Base-by-base conservation (phyloP, 2,797 vertebrate species). In the Tinamus major region DNA sequence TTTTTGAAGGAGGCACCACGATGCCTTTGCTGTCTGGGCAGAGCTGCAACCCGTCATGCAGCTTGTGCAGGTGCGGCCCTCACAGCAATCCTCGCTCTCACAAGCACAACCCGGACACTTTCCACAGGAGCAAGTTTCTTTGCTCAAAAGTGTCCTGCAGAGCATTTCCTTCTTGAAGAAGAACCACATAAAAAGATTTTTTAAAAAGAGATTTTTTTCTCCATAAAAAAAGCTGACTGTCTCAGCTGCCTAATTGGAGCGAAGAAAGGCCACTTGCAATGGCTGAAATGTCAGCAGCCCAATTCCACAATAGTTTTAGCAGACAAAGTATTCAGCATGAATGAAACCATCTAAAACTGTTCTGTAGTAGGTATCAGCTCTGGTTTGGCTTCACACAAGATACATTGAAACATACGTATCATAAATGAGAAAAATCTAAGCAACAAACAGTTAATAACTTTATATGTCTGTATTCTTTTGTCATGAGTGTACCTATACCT, bases 241-340 rank as follows among this genome's bases (percentile, higher is more conserved):
- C 77, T 93, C 72, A 83, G 62, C 55, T 93, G 85, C 63, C 79
- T 96, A 87, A 95, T 94, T 95, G 90, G 77, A 92, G 87, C 48
- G 72, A 76, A 90, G 75, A 94, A 94, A 88, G 87, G 79, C 87
- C 61, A 81, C 67, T 88, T 94, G 33, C 79, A 88, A 48, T 64
- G 79, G 37, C 67, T 90, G 64, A 95, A 95, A 94, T 92, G 91
- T 93, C 95, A 96, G 70, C 29, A 92, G 85, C 46, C 58, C 81
- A 87, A 95, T 93, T 74, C 26, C 82, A 81, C 71, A 89, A 67
- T 48, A 84, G 87, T 84, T 94, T 93, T 49, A 93, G 56, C 68
- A 92, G 70, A 87, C 63, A 92, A 80, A 65, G 35, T 87, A 91
- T 74, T 91, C 72, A 72, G n/a, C 48, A 29, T 42, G 55, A 94